Evolutionary conservation across 2,113 vertebrate genomes (phyloP), one percentile per base, ranked within the genome.

Genomic region (Chascanopsetta lugubris): DNA sequence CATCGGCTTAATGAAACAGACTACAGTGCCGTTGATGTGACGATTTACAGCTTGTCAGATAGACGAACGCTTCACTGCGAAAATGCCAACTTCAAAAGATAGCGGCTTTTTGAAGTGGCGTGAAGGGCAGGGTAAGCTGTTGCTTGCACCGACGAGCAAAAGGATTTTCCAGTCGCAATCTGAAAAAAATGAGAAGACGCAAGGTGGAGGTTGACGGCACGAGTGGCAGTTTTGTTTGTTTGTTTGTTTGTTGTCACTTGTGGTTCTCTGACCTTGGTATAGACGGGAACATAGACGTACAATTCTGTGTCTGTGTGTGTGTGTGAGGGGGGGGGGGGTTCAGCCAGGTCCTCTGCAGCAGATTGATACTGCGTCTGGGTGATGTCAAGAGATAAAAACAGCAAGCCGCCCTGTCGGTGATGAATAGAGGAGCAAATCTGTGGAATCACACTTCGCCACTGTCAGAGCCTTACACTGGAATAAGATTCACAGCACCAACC

Each of bases 61-160:
- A 34, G 13, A 34, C 11, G 9, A 34, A 40, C 15, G 17, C 10
- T 26, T n/a, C 8, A 25, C 58, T n/a, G 62, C 17, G 43, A n/a
- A n/a, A n/a, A n/a, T 6, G 5, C 25, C 51, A 27, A 26, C 82
- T 74, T 85, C 49, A 77, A 80, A 82, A 64, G 45, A 34, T 2
- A 3, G 2, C 13, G 32, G 9, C n/a, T 83, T 69, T 87, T 75
- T 87, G 73, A 86, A 84, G 83, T 60, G 61, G 59, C 63, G 56
- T 72, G 72, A 82, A 68, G 58, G 15, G 64, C 50, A 67, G 53
- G 59, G 53, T 75, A 75, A 85, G 78, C 71, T 70, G 73, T 77
- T 67, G 79, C 74, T 61, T 34, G 69, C 55, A 12, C 64, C 64
- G 75, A 78, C 82, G 81, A 80, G 75, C 25, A 75, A 64, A n/a